A percentile compares a stretch with the other conserved stretches of the same genome.
phyloP scores from a whole-genome alignment of 2,888 invertebrate species.

The Melieria crassipennis region DNA sequence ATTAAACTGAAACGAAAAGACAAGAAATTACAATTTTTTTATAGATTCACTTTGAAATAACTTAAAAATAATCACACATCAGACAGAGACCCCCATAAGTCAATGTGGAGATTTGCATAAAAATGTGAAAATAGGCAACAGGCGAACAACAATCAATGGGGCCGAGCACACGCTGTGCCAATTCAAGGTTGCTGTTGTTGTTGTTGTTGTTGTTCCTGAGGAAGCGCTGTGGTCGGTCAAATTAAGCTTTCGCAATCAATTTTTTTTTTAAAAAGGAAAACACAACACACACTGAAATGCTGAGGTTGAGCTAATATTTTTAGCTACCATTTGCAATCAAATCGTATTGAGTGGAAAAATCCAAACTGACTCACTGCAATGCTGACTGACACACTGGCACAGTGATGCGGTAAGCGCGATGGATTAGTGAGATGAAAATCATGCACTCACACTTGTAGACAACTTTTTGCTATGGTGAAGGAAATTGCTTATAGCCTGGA shows the following conservation, averaged over 20 bases:
- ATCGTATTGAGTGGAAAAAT: slow-evolving; percentile 7
- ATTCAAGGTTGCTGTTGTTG: too few relatives aligned
- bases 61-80: too few relatives aligned
- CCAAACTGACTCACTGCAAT: neutral
- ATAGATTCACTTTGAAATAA: neutral
- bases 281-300: neutral
- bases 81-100: too few relatives aligned
- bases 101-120: too few relatives aligned
- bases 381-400: neutral
- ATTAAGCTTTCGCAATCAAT: too few relatives aligned
- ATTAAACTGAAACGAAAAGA: slow-evolving; percentile 87
- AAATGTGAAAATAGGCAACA: too few relatives aligned
- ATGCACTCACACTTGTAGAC: neutral
- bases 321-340: neutral
- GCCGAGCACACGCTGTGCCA: too few relatives aligned
- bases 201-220: too few relatives aligned
- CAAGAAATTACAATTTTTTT: slow-evolving; percentile 24
- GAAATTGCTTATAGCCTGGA: slow-evolving; percentile 47
- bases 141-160: too few relatives aligned
- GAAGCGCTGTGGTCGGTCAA: too few relatives aligned
- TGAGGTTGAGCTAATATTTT: neutral
- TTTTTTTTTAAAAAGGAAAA: too few relatives aligned
- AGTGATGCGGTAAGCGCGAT: neutral
- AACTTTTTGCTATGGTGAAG: slow-evolving; percentile 16
- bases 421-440: neutral